Percentiles rank a stretch among this genome's conserved stretches.
Evolutionary conservation across 2,888 invertebrate genomes (phyloP).

Genomic region (Gasteruption jaculator): DNA sequence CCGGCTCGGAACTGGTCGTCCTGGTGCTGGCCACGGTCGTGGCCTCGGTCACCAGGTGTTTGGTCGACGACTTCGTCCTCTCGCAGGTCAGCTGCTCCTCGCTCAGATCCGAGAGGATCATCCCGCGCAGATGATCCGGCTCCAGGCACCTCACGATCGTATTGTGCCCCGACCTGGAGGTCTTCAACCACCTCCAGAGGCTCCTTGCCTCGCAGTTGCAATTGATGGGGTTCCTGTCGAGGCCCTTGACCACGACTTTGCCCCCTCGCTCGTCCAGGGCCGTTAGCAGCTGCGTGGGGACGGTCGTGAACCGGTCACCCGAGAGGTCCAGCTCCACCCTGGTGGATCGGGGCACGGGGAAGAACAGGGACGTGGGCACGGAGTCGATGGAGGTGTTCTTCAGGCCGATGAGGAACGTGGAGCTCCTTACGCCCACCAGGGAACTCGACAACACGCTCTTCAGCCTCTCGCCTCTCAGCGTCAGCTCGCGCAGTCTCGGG

Average conservation of each 20-base stretch:
- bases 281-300: slow-evolving; percentile 74
- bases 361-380: slow-evolving; percentile 77
- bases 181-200: slow-evolving; percentile 73
- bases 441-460: slow-evolving; percentile 78
- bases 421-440: slow-evolving; percentile 75
- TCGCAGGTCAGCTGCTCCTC: slow-evolving; percentile 83
- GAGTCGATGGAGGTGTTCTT: slow-evolving; percentile 75
- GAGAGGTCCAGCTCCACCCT: slow-evolving; percentile 73
- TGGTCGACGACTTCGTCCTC: slow-evolving; percentile 56
- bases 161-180: slow-evolving; percentile 26
- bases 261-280: slow-evolving; percentile 79
- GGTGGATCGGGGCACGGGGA: slow-evolving; percentile 83
- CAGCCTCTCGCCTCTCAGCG: slow-evolving; percentile 70
- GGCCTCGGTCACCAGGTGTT: slow-evolving; percentile 44
- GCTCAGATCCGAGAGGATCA: slow-evolving; percentile 68
- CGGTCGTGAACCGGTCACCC: slow-evolving; percentile 71
- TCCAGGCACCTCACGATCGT: slow-evolving; percentile 58
- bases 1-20: slow-evolving; percentile 68
- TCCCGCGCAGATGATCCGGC: slow-evolving; percentile 68
- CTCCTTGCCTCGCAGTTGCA: slow-evolving; percentile 84
- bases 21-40: slow-evolving; percentile 54
- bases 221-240: slow-evolving; percentile 74
- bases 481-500: slow-evolving; percentile 71
- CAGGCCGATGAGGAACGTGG: slow-evolving; percentile 67
- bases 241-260: slow-evolving; percentile 68